Conservation (phyloP, 2,113 vertebrate species). For the Coptodon rendalli region DNA sequence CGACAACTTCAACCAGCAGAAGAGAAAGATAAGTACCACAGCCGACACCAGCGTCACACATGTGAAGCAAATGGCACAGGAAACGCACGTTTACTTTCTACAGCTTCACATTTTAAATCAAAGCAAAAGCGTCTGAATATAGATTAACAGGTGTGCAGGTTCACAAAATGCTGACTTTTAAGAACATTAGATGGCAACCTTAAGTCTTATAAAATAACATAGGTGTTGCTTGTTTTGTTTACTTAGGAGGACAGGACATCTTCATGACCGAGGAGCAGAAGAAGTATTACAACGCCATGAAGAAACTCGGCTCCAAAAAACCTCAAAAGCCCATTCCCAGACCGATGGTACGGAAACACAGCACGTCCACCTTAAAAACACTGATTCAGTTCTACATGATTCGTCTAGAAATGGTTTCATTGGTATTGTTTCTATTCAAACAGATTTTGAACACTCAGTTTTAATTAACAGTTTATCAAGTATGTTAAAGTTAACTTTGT, state of each 20-base stretch:
- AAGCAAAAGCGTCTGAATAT: background rate
- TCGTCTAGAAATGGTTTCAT: background rate
- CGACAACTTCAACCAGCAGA: conserved; percentile 99
- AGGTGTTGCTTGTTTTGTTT: conserved; percentile 42
- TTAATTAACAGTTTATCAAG: background rate
- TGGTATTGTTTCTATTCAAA: background rate
- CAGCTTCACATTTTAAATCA: rapidly evolving
- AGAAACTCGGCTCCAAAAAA: conserved; percentile 97
- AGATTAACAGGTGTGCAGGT: background rate
- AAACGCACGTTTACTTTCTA: background rate
- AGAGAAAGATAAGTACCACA: conserved; percentile 89
- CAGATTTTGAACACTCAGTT: background rate
- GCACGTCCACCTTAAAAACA: background rate
- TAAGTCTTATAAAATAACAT: conserved; percentile 61
- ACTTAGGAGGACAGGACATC: conserved; percentile 98
- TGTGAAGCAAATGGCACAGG: background rate
- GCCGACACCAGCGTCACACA: rapidly evolving
- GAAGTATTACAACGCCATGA: conserved; percentile 99
- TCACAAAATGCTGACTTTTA: background rate
- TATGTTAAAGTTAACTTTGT: background rate
- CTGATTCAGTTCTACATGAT: background rate
- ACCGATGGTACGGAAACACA: conserved; percentile 73
- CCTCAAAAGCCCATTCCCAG: conserved; percentile 96
- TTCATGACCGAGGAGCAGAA: conserved; percentile 99
- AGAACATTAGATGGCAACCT: background rate